These are phyloP conservation scores for western clawed frog (Xenopus tropicalis) DNA, from an alignment of 2,113 vertebrate species.

Conservation along the genomic window UCB_Xtro_10.0 CM004452.2:23000501-23001000, in stretches of 20 bases:
- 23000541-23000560: conserved; percentile 12
- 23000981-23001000: too few relatives aligned
- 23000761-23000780: not conserved
- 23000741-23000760: conserved; percentile 4
- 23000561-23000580: conserved; percentile 13
- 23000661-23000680: conserved; percentile 25
- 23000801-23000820: not conserved
- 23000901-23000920: too few relatives aligned
- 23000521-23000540: not conserved
- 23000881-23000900: too few relatives aligned
- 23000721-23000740: not conserved
- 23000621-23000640: conserved; percentile 10
- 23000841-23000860: too few relatives aligned
- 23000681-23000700: not conserved
- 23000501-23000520: too few relatives aligned
- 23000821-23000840: not conserved
- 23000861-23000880: too few relatives aligned
- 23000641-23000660: conserved; percentile 27
- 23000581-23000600: not conserved
- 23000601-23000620: conserved; percentile 21
- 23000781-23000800: not conserved
- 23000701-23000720: conserved; percentile 8
- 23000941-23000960: too few relatives aligned
- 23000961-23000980: too few relatives aligned
- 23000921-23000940: too few relatives aligned